Percentiles rank a stretch among this genome's conserved stretches.
Evolutionary conservation across 2,113 vertebrate species (phyloP).

Genomic region (Oreochromis spilurus): DNA sequence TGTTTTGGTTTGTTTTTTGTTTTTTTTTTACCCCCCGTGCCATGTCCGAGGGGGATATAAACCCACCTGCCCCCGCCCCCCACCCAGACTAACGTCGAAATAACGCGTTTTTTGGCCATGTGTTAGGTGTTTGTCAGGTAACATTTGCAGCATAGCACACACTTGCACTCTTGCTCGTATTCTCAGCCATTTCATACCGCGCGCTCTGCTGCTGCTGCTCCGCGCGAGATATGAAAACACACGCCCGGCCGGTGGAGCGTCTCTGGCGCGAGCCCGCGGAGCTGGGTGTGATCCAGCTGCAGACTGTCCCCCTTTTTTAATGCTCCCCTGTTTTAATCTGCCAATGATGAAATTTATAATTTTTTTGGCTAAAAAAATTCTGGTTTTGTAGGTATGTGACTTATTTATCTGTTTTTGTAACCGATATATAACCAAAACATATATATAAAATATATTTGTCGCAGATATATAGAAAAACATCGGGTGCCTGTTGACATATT

Average conservation of each 20-base stretch:
- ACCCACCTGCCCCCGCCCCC: background rate
- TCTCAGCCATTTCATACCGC: slow-evolving; percentile 46
- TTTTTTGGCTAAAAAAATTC: background rate
- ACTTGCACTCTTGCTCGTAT: background rate
- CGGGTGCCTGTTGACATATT: background rate
- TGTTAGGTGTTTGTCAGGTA: background rate
- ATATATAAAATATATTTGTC: background rate
- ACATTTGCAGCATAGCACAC: background rate
- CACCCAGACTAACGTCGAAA: background rate
- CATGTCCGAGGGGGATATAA: background rate
- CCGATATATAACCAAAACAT: background rate
- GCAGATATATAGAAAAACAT: background rate
- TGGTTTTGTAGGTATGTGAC: background rate
- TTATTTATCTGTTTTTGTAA: background rate
- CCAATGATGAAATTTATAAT: background rate
- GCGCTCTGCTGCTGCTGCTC: slow-evolving; percentile 27
- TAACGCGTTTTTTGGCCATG: background rate
- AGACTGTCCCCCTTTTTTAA: background rate
- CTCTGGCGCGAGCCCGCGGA: slow-evolving; percentile 3
- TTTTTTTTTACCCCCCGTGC: background rate
- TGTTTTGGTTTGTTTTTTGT: background rate
- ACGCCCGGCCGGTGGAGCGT: slow-evolving; percentile 18
- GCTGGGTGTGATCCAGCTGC: slow-evolving; percentile 36
- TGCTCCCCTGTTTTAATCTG: background rate
- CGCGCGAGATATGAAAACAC: slow-evolving; percentile 52